Conservation (phyloP, 2,888 invertebrate genomes). For the Lasioglossum pauxillum region DNA sequence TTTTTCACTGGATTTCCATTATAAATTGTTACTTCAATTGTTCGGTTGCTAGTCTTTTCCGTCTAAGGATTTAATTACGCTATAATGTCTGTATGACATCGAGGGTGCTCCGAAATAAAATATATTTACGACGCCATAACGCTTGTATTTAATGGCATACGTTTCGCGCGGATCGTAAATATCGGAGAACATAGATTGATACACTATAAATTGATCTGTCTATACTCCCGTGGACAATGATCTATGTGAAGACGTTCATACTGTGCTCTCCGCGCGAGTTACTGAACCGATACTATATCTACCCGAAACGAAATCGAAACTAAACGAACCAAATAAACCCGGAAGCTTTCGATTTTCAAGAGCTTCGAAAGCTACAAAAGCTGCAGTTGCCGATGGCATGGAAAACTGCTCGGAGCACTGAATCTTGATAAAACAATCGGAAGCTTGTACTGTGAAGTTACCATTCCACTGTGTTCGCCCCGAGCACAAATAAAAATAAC, state of each 20-base stretch:
- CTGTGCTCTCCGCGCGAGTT: background rate
- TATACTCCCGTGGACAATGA: background rate
- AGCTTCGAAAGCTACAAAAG: background rate
- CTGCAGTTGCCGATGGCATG: background rate
- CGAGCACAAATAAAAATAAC: background rate
- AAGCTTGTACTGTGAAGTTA: background rate
- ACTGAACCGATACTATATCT: background rate
- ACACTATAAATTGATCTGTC: background rate
- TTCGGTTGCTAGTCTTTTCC: background rate
- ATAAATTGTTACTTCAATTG: background rate
- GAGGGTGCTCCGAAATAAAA: background rate
- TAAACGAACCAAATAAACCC: background rate
- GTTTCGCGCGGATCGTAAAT: background rate
- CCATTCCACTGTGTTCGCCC: background rate
- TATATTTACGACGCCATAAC: background rate
- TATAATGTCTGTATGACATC: background rate
- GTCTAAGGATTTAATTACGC: background rate
- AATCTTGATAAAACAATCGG: background rate
- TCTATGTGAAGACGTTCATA: background rate
- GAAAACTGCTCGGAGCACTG: background rate
- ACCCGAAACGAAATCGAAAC: background rate
- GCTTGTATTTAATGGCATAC: background rate
- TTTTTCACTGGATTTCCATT: background rate
- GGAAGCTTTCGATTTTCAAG: background rate
- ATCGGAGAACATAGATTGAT: background rate